Conservation (phyloP, 2,797 vertebrate species). For the Alca torda region DNA sequence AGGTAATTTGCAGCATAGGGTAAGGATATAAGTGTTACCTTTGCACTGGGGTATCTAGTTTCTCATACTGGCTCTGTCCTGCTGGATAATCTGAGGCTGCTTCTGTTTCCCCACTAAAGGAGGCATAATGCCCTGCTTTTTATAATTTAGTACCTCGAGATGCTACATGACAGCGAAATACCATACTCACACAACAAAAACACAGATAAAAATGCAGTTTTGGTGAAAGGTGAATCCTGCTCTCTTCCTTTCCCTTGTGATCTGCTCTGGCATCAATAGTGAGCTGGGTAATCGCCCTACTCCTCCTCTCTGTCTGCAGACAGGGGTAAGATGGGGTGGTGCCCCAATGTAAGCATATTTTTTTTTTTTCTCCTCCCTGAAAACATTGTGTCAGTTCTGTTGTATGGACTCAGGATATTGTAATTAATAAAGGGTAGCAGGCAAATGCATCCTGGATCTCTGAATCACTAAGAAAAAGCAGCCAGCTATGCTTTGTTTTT, state of each 20-base stretch:
- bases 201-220: not conserved
- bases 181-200: not conserved
- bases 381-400: not conserved
- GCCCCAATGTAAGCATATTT: not conserved
- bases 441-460: slow-evolving; percentile 11
- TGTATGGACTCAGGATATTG: not conserved
- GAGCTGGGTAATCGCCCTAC: not conserved
- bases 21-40: not conserved
- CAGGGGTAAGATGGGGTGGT: not conserved
- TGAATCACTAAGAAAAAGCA: slow-evolving; percentile 30
- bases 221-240: not conserved
- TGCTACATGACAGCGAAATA: not conserved
- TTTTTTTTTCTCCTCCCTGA: not conserved
- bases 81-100: not conserved
- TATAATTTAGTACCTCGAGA: not conserved
- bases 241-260: not conserved
- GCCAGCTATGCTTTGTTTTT: slow-evolving; percentile 30
- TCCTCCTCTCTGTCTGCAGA: not conserved
- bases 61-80: not conserved
- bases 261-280: not conserved
- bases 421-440: not conserved
- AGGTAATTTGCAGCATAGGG: not conserved
- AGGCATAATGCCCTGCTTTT: not conserved
- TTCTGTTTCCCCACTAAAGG: not conserved
- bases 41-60: not conserved